Evolutionary conservation across 2,888 invertebrate species (phyloP).

Genomic region (Heteromurus nitidus): DNA sequence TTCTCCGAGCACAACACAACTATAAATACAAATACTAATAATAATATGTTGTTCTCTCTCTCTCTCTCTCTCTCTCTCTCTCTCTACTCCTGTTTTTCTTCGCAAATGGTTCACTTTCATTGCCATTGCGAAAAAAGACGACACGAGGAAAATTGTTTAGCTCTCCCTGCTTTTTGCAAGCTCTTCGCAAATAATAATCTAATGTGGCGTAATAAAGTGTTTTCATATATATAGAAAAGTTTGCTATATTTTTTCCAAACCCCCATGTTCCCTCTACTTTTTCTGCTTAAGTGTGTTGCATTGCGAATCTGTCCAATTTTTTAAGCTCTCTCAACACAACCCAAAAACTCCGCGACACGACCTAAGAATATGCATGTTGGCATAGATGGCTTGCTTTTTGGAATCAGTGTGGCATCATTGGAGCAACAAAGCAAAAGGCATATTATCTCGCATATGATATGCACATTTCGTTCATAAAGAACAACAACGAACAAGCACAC

Average conservation of each 20-base stretch:
- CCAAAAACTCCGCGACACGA: constrained; percentile 22
- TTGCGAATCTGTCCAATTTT: constrained; percentile 55
- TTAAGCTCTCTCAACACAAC: constrained; percentile 17
- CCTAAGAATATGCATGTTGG: constrained; percentile 41
- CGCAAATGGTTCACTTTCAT: constrained; percentile 13
- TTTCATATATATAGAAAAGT: constrained; percentile 7
- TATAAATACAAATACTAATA: constrained; percentile 11
- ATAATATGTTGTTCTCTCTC: not conserved
- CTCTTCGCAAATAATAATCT: constrained; percentile 22
- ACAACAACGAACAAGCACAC: not conserved
- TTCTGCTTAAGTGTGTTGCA: constrained; percentile 52
- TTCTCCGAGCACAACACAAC: constrained; percentile 13
- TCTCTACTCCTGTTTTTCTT: not conserved
- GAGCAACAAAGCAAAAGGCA: no score
- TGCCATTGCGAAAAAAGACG: not conserved
- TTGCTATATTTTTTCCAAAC: constrained; percentile 13
- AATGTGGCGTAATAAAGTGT: constrained; percentile 26
- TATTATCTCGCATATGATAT: no score
- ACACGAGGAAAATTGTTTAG: constrained; percentile 10
- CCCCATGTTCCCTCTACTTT: not conserved
- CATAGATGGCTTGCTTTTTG: not conserved
- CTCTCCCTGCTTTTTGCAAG: not conserved
- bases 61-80: not conserved
- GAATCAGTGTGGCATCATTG: no score
- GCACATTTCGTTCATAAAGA: not conserved